Base-by-base conservation (phyloP, 2,797 vertebrate species). In the Pseudomugil tenellus region DNA sequence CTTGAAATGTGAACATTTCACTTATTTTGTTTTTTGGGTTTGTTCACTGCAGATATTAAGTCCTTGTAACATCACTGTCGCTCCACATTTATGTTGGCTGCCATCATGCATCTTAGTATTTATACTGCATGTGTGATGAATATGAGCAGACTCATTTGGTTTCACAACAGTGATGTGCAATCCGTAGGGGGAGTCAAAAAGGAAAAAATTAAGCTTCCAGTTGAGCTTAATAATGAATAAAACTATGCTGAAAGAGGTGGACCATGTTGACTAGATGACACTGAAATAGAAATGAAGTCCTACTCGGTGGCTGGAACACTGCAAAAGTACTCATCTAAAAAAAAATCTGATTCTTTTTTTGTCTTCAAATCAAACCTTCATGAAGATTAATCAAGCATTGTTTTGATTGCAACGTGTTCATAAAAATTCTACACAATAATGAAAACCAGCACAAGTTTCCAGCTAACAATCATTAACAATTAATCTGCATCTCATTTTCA, bases 261-360 rank as follows among this genome's bases (percentile, higher is more conserved):
- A 43, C 6, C 9, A 8, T 8, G 41, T 19, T n/a, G 41, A 43
- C 41, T 3, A 43, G n/a, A 19, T 8, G 41, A 43, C 19, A 19
- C 26, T 26, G 16, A 3, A 52, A 63, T 48, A 37, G 1, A 23
- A 39, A 26, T 23, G 37, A 21, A 2, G 12, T 34, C 41, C 25
- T 11, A 43, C 25, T 17, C 46, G 19, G 46, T 57, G 3, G 41
- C 46, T 68, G 65, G 59, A 64, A 85, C 35, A 46, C 48, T 60
- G 63, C 29, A 48, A 12, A 68, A 39, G 69, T 14, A 35, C 11
- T 58, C 31, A 23, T 51, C 57, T 66, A 74, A 60, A 54, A 60
- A 67, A 32, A 26, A 23, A 7, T 10, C 11, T n/a, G 23, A 28
- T 4, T 41, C 59, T 39, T 34, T 7, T 34, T 37, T 16, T n/a